These are phyloP conservation scores for Ianthella basta DNA, from an alignment of 37 sponge, comb jelly and placozoan species.

Conservation along the genomic window DNA sequence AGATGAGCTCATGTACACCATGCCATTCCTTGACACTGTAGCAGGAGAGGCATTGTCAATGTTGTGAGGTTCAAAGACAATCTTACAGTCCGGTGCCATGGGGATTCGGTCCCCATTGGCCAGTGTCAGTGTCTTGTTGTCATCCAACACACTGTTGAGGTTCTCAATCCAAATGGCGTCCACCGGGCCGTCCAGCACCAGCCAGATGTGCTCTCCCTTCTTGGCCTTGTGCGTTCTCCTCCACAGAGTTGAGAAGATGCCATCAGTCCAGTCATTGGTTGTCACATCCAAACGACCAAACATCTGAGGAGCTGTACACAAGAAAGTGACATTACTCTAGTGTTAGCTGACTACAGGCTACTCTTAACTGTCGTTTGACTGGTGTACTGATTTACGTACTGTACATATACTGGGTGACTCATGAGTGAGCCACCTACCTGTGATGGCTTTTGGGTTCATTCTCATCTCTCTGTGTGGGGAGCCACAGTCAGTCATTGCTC, in stretches of 20 bases:
- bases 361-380: too few relatives aligned
- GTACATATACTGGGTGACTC: neutral
- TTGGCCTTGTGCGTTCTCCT: slow-evolving; percentile 92
- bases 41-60: slow-evolving; percentile 99
- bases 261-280: slow-evolving; percentile 99
- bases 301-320: slow-evolving; percentile 88
- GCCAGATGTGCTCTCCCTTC: slow-evolving; percentile 98
- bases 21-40: slow-evolving; percentile 98
- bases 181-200: slow-evolving; percentile 97
- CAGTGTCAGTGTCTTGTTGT: slow-evolving; percentile 98
- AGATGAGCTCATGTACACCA: slow-evolving; percentile 99
- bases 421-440: slow-evolving; percentile 41
- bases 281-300: slow-evolving; percentile 99
- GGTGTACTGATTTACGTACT: too few relatives aligned
- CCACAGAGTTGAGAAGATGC: slow-evolving; percentile 99
- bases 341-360: too few relatives aligned
- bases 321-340: neutral
- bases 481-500: slow-evolving; percentile 95
- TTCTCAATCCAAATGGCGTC: slow-evolving; percentile 99
- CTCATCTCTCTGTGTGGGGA: slow-evolving; percentile 95
- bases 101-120: slow-evolving; percentile 99
- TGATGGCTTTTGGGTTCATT: slow-evolving; percentile 99
- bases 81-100: slow-evolving; percentile 95
- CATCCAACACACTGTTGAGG: slow-evolving; percentile 97
- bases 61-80: slow-evolving; percentile 98